Evolutionary conservation across 2,888 invertebrate species (phyloP).

Genomic region (Tetragonisca angustula): DNA sequence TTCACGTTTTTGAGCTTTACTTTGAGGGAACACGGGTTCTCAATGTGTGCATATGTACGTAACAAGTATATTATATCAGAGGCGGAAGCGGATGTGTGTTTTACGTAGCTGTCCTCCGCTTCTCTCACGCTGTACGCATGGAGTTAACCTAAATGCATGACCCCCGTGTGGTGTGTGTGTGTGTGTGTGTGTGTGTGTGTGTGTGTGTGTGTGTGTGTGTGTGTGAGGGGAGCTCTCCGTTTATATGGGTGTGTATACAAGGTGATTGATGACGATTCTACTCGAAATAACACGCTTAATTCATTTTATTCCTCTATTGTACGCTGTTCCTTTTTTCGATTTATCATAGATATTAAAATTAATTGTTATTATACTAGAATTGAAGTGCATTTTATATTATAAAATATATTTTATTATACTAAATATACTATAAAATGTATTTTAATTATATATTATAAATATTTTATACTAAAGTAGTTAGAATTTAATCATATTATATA

Average conservation of each 20-base stretch:
- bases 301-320: too few relatives aligned
- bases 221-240: conserved; percentile 5
- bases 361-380: too few relatives aligned
- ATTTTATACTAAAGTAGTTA: too few relatives aligned
- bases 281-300: neutral
- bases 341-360: too few relatives aligned
- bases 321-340: too few relatives aligned
- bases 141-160: conserved; percentile 41
- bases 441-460: too few relatives aligned
- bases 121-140: conserved; percentile 6
- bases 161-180: neutral
- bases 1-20: neutral
- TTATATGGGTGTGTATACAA: neutral
- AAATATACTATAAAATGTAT: too few relatives aligned
- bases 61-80: neutral
- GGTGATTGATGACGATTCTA: neutral
- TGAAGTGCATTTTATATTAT: too few relatives aligned
- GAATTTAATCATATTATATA: too few relatives aligned
- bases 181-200: neutral
- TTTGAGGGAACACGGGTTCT: too few relatives aligned
- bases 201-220: too few relatives aligned
- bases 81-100: conserved; percentile 8
- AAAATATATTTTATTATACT: too few relatives aligned
- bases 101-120: neutral
- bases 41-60: neutral